phyloP scores from a whole-genome alignment of 2,888 invertebrate genomes.

The Pediacus dermestoides region DNA sequence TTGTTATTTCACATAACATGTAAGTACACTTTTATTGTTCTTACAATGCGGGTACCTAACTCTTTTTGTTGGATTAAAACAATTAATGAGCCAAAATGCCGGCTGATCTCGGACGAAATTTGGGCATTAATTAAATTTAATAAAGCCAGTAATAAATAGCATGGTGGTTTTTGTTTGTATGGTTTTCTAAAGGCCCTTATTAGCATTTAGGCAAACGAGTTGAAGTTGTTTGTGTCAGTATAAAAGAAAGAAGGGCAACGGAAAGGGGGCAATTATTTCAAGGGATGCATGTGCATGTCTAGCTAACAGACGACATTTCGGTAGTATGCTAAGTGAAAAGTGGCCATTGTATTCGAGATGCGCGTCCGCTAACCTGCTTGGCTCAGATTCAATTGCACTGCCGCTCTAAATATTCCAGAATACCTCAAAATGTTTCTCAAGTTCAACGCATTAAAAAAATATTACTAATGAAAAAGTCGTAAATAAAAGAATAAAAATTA shows the following conservation, averaged over 20 bases:
- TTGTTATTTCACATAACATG: too few relatives aligned
- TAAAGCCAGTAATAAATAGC: slow-evolving; percentile 31
- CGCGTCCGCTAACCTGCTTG: slow-evolving; percentile 29
- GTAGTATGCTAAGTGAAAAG: slow-evolving; percentile 48
- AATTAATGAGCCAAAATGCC: slow-evolving; percentile 11
- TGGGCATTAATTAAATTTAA: slow-evolving; percentile 30
- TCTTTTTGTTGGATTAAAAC: too few relatives aligned
- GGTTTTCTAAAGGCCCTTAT: slow-evolving; percentile 33
- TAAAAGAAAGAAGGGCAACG: slow-evolving; percentile 26
- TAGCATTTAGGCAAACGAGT: slow-evolving; percentile 44
- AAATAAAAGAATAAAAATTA: too few relatives aligned
- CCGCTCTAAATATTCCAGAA: slow-evolving; percentile 26
- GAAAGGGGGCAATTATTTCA: slow-evolving; percentile 44
- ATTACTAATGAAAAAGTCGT: slow-evolving; percentile 2
- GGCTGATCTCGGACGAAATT: slow-evolving; percentile 8
- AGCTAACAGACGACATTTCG: slow-evolving; percentile 41
- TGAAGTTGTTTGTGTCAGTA: slow-evolving; percentile 24
- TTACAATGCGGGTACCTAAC: slow-evolving; percentile 5
- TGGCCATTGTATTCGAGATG: slow-evolving; percentile 48
- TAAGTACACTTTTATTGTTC: slow-evolving; percentile 15
- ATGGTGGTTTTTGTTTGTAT: slow-evolving; percentile 25
- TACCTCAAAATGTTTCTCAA: slow-evolving; percentile 21
- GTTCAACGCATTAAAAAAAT: slow-evolving; percentile 1
- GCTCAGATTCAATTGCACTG: slow-evolving; percentile 24
- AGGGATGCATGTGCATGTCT: slow-evolving; percentile 35